Evolutionary conservation across 2,113 vertebrate genomes (phyloP), one percentile per base, ranked within the genome.

Genomic region (Fregetta grallaria): DNA sequence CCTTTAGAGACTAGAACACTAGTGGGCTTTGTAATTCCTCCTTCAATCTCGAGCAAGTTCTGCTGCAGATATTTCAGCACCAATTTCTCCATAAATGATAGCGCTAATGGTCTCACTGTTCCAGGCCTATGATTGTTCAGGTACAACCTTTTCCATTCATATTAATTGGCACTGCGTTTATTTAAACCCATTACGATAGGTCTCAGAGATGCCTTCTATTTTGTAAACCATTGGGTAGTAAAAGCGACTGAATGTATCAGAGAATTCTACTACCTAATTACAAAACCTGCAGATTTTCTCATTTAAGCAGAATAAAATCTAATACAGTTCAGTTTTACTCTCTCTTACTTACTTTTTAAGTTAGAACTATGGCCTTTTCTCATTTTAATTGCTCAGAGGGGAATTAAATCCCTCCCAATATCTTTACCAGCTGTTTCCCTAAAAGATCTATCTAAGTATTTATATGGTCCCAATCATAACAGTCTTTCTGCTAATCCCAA

Each of bases 351-450:
- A 76, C 47, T 91, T 74, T 59, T 55, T 44, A 95, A 90, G 63
- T 82, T 76, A 83, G 86, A 97, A 52, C 62, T 45, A 68, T 47
- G 42, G 55, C 49, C 55, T 91, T 92, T 88, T 96, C 88, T 87
- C 49, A 55, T 94, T 95, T 94, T 92, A 94, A 92, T 95, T 89
- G 66, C 63, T 94, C 89, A 92, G 76, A 87, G 50, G 72, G 86
- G 86, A 96, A 66, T 96, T 87, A 83, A 97, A 80, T 92, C 40
- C 59, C 36, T 94, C 79, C 76, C 89, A 87, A 45, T 56, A 85
- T 78, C 76, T 95, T 77, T 71, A 73, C 55, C 84, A 96, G 66
- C 74, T 90, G 81, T 91, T 96, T 95, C 58, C 81, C 77, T 76
- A 59, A 58, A 49, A 96, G 92, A 47, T 76, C 77, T 94, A 3